Conservation (phyloP, 2,113 vertebrate genomes). For the Numida meleagris region DNA sequence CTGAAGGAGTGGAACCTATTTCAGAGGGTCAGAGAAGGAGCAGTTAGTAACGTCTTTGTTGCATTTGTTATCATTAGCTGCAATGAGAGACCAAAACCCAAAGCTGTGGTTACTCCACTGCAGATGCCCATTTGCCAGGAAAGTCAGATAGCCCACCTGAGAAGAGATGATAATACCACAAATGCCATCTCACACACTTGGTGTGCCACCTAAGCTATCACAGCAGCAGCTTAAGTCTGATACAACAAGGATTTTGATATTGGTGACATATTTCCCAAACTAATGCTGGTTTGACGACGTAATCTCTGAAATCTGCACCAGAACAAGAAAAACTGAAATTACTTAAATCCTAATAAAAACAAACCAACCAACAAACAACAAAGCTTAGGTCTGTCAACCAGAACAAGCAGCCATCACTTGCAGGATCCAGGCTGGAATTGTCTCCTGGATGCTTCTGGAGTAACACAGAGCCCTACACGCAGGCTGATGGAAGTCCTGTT, state of each 20-base stretch:
- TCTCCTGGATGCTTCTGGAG: background rate
- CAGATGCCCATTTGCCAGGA: background rate
- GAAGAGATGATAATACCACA: background rate
- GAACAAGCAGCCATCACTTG: background rate
- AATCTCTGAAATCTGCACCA: background rate
- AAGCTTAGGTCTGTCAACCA: background rate
- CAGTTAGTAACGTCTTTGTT: background rate
- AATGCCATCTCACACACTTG: background rate
- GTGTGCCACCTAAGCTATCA: background rate
- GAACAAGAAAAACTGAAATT: background rate
- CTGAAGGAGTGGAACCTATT: background rate
- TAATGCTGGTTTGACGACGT: background rate
- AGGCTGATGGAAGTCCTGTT: background rate
- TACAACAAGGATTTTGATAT: background rate
- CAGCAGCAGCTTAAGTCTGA: background rate
- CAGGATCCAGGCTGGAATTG: background rate
- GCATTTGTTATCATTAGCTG: background rate
- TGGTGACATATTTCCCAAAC: background rate
- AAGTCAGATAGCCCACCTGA: fast-evolving
- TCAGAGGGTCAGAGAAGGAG: background rate
- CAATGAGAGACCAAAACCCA: background rate
- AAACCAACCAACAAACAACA: background rate
- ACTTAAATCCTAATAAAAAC: background rate
- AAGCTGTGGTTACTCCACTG: background rate
- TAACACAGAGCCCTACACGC: fast-evolving